Evolutionary conservation across 2,113 vertebrate genomes (phyloP).

Genomic region (Corydoras maculifer): DNA sequence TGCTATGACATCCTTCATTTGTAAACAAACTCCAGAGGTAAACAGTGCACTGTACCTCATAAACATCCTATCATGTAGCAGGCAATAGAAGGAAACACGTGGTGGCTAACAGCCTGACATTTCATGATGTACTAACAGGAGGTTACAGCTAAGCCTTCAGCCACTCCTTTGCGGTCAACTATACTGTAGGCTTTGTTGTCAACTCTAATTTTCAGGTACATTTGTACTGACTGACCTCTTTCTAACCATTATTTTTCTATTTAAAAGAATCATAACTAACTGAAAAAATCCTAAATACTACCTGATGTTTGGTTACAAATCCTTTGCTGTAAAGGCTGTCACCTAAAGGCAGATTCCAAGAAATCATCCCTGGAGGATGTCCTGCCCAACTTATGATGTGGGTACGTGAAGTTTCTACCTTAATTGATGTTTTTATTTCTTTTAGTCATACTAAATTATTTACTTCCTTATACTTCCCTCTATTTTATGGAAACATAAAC

Average conservation of each 20-base stretch:
- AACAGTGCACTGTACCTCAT: conserved; percentile 44
- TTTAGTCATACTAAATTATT: neutral
- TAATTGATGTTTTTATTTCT: neutral
- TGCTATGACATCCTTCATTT: conserved; percentile 53
- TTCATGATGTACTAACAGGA: conserved; percentile 8
- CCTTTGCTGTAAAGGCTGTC: neutral
- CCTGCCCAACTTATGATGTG: neutral
- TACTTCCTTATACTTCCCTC: neutral
- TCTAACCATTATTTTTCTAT: neutral
- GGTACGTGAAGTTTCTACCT: neutral
- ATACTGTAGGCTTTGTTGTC: neutral
- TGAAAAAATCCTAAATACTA: neutral
- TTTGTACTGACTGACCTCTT: neutral
- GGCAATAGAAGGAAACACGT: conserved; percentile 15
- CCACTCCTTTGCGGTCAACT: neutral
- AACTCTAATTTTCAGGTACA: neutral
- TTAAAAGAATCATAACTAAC: neutral
- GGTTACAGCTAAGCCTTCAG: conserved; percentile 7
- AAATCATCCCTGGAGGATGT: neutral
- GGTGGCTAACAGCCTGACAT: neutral
- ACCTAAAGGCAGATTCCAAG: neutral
- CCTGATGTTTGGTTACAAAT: neutral
- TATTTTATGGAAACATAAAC: too few species aligned
- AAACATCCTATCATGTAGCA: conserved; percentile 50
- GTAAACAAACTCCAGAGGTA: conserved; percentile 51